Conservation (phyloP, 2,113 vertebrate species). For the Cyphomyrus plagiostoma region DNA sequence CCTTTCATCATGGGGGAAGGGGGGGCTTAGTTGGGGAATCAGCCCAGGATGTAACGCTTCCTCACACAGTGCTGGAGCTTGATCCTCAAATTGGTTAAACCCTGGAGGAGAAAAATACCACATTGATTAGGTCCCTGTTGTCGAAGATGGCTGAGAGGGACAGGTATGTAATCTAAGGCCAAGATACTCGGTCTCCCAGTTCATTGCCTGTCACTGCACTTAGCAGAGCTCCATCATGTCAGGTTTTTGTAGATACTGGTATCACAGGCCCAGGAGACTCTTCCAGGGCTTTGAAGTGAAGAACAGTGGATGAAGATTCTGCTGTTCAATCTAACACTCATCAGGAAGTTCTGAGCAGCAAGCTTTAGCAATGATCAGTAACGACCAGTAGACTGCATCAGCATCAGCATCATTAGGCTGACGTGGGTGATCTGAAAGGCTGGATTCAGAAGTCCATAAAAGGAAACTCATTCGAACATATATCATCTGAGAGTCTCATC, state of each 20-base stretch:
- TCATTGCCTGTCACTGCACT: not conserved
- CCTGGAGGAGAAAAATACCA: not conserved
- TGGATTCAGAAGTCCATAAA: not conserved
- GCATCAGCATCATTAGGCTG: not conserved
- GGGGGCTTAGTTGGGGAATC: not conserved
- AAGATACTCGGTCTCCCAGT: not conserved
- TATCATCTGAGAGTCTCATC: not conserved
- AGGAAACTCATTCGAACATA: not conserved
- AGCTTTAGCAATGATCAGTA: not conserved
- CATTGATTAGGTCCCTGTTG: not conserved
- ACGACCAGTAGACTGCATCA: not conserved
- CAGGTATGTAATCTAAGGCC: not conserved
- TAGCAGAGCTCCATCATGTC: not conserved
- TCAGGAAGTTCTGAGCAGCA: not conserved
- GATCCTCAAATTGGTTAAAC: not conserved
- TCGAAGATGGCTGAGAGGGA: not conserved
- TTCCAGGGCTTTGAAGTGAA: not conserved
- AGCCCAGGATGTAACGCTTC: not conserved
- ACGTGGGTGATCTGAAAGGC: not conserved
- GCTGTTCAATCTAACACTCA: not conserved
- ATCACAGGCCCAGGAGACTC: not conserved
- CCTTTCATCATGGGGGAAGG: slow-evolving; percentile 12
- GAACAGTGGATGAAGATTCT: not conserved
- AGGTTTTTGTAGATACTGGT: not conserved
- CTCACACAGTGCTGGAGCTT: not conserved